A percentile compares a stretch with the other conserved stretches of the same genome.
These are phyloP conservation scores for Perithous albicinctus DNA, from an alignment of 2,888 invertebrate species.

Conservation along the genomic window DNA sequence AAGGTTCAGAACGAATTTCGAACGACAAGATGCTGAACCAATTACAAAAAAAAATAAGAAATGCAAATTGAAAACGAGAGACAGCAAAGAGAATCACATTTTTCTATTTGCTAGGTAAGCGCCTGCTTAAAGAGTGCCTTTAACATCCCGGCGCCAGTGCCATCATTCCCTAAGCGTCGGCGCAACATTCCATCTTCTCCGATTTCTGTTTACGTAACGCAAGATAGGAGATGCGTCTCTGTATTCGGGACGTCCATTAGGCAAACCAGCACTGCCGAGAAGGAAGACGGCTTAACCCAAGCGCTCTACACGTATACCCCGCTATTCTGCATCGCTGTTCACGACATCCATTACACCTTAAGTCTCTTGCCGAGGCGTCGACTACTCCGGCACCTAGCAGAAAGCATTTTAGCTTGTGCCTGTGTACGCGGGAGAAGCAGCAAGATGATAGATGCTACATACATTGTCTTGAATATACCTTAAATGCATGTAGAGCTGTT, in stretches of 20 bases:
- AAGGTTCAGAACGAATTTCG: neutral
- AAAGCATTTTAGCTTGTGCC: slow-evolving; percentile 10
- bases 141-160: neutral
- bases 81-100: neutral
- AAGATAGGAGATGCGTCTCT: slow-evolving; percentile 26
- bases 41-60: neutral
- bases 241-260: slow-evolving; percentile 49
- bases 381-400: neutral
- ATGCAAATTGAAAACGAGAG: neutral
- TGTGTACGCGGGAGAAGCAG: neutral
- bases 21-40: neutral
- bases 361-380: slow-evolving; percentile 1
- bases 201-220: slow-evolving; percentile 48
- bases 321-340: slow-evolving; percentile 43
- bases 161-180: neutral
- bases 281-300: slow-evolving; percentile 30
- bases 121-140: neutral
- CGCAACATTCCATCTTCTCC: slow-evolving; percentile 20
- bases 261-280: slow-evolving; percentile 18
- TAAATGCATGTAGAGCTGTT: neutral
- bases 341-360: slow-evolving; percentile 46
- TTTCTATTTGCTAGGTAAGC: neutral
- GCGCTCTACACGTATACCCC: neutral
- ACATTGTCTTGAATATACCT: neutral
- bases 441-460: neutral